Evolutionary conservation across 1,140 invertebrate species (phyloP).

Genomic region (Lithobius niger): DNA sequence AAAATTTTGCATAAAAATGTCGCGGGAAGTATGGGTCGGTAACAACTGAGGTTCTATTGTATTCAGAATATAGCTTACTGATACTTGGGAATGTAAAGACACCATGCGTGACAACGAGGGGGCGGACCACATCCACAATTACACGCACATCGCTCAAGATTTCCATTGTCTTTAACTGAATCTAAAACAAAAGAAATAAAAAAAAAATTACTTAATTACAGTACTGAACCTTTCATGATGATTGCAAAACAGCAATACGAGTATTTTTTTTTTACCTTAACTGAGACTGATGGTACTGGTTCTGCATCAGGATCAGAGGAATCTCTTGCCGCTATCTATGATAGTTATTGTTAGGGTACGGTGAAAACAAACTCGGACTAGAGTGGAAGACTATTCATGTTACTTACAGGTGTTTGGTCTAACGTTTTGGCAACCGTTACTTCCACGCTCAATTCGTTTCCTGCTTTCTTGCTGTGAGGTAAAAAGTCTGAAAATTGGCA

Average conservation of each 20-base stretch:
- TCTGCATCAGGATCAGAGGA: neutral
- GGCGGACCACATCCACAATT: conserved; percentile 35
- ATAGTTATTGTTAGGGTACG: too few species aligned
- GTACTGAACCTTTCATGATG: too few species aligned
- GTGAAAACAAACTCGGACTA: too few species aligned
- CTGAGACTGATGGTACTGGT: neutral
- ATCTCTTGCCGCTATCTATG: too few species aligned
- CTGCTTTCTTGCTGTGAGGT: conserved; percentile 11
- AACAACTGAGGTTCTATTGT: too few species aligned
- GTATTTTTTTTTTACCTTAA: too few species aligned
- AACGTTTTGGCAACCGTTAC: conserved; percentile 11
- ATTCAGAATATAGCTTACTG: conserved; percentile 30
- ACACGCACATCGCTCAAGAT: conserved; percentile 41
- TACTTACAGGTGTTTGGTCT: neutral
- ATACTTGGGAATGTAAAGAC: conserved; percentile 36
- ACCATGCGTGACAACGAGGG: conserved; percentile 35
- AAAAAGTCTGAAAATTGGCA: neutral
- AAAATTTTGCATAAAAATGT: too few species aligned
- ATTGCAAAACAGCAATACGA: too few species aligned
- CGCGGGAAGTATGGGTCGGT: too few species aligned
- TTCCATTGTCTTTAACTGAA: conserved; percentile 19
- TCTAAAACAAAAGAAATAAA: conserved; percentile 3
- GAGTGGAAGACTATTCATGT: too few species aligned
- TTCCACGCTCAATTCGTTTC: conserved; percentile 13
- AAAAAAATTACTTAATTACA: neutral